A percentile compares a stretch with the other conserved stretches of the same genome.
These are phyloP conservation scores for Meloe dianella DNA, from an alignment of 2,888 invertebrate genomes.

Conservation along the genomic window DNA sequence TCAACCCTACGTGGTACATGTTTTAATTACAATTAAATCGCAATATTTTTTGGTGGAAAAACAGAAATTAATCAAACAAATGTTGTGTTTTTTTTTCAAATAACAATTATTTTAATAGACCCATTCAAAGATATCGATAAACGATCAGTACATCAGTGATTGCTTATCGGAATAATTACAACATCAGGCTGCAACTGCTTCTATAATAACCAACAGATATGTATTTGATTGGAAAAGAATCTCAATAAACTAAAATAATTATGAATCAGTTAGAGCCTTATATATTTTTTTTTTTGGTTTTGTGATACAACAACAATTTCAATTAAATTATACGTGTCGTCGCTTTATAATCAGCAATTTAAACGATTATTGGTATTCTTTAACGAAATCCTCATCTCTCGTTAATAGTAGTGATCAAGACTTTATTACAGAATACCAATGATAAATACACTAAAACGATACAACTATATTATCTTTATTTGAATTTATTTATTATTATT, in stretches of 20 bases:
- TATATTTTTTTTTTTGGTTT: background rate
- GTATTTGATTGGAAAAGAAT: slow-evolving; percentile 12
- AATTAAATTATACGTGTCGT: slow-evolving; percentile 23
- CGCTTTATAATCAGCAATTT: slow-evolving; percentile 24
- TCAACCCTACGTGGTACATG: slow-evolving; percentile 56
- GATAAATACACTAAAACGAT: slow-evolving; percentile 39
- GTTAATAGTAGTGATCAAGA: slow-evolving; percentile 11
- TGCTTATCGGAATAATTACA: slow-evolving; percentile 30
- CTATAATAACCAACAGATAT: slow-evolving; percentile 24
- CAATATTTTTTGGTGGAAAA: slow-evolving; percentile 41
- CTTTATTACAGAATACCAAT: slow-evolving; percentile 24
- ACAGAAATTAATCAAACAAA: slow-evolving; percentile 4
- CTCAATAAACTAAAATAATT: slow-evolving; percentile 10
- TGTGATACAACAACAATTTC: slow-evolving; percentile 35
- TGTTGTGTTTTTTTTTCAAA: slow-evolving; percentile 28
- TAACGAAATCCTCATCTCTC: background rate
- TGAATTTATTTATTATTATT: background rate
- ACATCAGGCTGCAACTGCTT: slow-evolving; percentile 31
- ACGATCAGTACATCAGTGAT: slow-evolving; percentile 44
- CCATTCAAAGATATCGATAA: slow-evolving; percentile 45
- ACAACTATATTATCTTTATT: slow-evolving; percentile 36
- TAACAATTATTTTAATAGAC: slow-evolving; percentile 51
- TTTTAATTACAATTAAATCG: slow-evolving; percentile 61
- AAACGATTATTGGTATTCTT: slow-evolving; percentile 14
- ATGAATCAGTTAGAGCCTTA: slow-evolving; percentile 37